These are phyloP conservation scores for Hemicentrotus pulcherrimus DNA, from an alignment of 35 echinoderm and acorn worm genomes.

Conservation along the genomic window DNA sequence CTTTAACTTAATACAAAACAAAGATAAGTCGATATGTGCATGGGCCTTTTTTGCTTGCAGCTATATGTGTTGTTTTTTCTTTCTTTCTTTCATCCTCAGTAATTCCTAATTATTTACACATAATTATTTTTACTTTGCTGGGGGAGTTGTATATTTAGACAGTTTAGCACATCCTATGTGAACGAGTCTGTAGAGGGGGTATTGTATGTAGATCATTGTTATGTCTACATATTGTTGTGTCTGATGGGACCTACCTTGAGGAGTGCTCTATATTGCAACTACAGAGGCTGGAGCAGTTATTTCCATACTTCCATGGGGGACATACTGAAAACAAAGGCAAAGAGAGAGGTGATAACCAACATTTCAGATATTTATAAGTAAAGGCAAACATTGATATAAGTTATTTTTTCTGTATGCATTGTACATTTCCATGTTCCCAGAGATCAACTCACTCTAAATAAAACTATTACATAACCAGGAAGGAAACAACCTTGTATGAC, in stretches of 20 bases:
- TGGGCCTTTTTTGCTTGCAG: not conserved
- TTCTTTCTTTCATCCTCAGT: not conserved
- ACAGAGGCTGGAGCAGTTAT: constrained; percentile 56
- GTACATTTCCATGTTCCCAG: not conserved
- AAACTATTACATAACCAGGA: not conserved
- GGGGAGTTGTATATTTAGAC: too few species aligned
- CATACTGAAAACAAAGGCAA: constrained; percentile 56
- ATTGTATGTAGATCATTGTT: not conserved
- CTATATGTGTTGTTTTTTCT: not conserved
- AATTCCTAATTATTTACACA: not conserved
- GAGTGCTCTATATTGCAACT: constrained; percentile 50
- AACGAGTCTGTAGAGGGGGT: too few species aligned
- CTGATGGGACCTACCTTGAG: constrained; percentile 15
- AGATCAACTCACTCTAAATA: not conserved
- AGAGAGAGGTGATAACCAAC: not conserved
- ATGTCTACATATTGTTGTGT: not conserved
- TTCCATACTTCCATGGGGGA: constrained; percentile 60
- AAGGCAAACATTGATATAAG: not conserved
- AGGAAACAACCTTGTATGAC: not conserved
- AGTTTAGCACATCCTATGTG: too few species aligned
- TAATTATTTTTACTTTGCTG: not conserved
- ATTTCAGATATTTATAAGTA: not conserved
- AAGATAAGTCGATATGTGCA: not conserved
- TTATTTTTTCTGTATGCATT: not conserved
- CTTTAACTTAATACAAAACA: not conserved